Base-by-base conservation (phyloP, 1,140 invertebrate genomes). In the Calosoma granatense region DNA sequence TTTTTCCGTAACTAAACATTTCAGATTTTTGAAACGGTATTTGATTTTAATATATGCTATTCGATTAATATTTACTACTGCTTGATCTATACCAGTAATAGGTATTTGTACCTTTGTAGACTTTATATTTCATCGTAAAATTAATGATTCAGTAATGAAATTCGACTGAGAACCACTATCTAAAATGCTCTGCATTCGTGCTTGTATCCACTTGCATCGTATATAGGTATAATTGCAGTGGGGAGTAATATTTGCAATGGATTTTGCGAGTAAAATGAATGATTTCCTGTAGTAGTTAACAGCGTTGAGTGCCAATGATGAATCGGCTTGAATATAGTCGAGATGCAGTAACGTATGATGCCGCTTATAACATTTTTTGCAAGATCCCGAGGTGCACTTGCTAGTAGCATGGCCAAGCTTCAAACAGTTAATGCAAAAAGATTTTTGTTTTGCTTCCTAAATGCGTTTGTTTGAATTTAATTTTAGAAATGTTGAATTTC, bases 371-470 rank as follows among this genome's bases (percentile, higher is more conserved):
- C 59, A 60, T 22, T 47, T 15, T 22, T 55, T 54, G 41, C 56
- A 60, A 20, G 12, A 17, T 15, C 9, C 17, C 6, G 21, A 52
- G 1, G 22, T 54, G 39, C 59, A 60, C 19, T 1, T 20, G 30
- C 15, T 53, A 9, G 14, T 1, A 2, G 14, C 19, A 55, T 60
- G 59, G 17, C 20, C 23, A 12, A 14, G 26, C 2, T 53, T 20
- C 11, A 60, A 52, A 53, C 56, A 60, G 23, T 60, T 59, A 26
- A 55, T 11, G 41, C 59, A 60, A 9, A 60, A 39, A 22, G 20
- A 19, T n/a, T 22, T 19, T 2, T 55, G 43, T 60, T 55, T 59
- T 17, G 51, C 36, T 55, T 60, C 53, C 11, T 20, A 2, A 3
- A 36, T 14, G 3, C 39, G 14, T 11, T 59, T 36, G 23, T 54